phyloP scores from a whole-genome alignment of 1,140 invertebrate genomes.

The Drosophila lacteicornis region DNA sequence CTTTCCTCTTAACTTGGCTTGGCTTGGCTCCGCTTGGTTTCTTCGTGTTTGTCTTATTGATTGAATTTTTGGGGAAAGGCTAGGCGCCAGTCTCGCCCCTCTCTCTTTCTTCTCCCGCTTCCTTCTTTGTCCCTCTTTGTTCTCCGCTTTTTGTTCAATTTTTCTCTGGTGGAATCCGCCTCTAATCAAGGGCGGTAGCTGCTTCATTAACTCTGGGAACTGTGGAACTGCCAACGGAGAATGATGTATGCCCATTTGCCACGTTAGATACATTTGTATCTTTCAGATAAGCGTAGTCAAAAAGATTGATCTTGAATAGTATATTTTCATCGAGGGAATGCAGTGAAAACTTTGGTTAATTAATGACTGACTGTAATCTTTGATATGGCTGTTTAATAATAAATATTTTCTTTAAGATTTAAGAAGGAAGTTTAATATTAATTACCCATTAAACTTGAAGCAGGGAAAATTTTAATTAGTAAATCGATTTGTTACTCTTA shows the following conservation, averaged over 20 bases:
- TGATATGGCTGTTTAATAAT: neutral
- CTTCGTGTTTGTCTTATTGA: constrained; percentile 43
- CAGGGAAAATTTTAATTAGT: neutral
- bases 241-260: constrained; percentile 17
- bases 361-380: neutral
- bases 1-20: constrained; percentile 21
- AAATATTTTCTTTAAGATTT: neutral
- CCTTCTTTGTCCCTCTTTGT: neutral
- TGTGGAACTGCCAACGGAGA: constrained; percentile 1
- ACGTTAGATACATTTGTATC: constrained; percentile 18
- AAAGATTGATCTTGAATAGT: neutral
- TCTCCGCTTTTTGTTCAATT: neutral
- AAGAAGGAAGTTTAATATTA: neutral
- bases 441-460: neutral
- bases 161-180: neutral
- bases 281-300: constrained; percentile 2
- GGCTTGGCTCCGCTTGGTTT: constrained; percentile 5
- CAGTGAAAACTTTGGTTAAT: neutral
- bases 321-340: neutral
- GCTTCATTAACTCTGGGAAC: constrained; percentile 24
- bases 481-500: neutral
- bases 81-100: constrained; percentile 32
- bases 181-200: constrained; percentile 18
- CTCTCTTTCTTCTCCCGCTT: neutral
- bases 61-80: constrained; percentile 31